Base-by-base conservation (phyloP, 2,888 invertebrate species). In the Tethea ocularis region DNA sequence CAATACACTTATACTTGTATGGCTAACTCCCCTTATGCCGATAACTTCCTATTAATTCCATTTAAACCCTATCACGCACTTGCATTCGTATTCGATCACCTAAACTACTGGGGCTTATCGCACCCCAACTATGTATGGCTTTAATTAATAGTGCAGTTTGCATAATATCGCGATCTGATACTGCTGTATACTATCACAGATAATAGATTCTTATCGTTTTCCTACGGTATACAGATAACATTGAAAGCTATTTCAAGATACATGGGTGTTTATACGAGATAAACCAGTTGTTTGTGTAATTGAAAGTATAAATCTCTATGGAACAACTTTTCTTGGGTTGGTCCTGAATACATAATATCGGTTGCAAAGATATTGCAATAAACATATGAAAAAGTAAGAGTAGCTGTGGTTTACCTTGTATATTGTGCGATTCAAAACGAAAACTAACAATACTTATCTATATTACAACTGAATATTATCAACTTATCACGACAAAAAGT, bases 231-330 rank as follows among this genome's bases (percentile, higher is more conserved):
- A 59, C 54, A 59, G 58, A 57, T 24, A 36, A 51, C 58, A 36
- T 58, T 38, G 57, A 61, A 54, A 53, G 59, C 57, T 55, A 54
- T 59, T 54, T 59, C 33, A 23, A 57, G 57, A 57, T 56, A 59
- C 13, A 33, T 33, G 33, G 13, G 33, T 33, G 33, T 33, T 1
- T 13, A 46, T 20, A 10, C 20, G 17, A 46, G 46, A 46, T 46
- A 46, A 46, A 10, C 20, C 46, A 46, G 7, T 20, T 46, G 46
- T 46, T n/a, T 20, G 3, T 20, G 3, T 20, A 20, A 46, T 41
- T 41, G 41, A 17, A 41, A 41, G 7, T 41, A 41, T 41, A 41
- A 41, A 41, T 41, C 46, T 20, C 15, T 38, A 13, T 38, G 15
- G n/a, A 41, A 41, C 7, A 17, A 15, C 17, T 38, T 38, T 46